Conservation (phyloP, 2,888 invertebrate species). For the Dolichomitus sp. region DNA sequence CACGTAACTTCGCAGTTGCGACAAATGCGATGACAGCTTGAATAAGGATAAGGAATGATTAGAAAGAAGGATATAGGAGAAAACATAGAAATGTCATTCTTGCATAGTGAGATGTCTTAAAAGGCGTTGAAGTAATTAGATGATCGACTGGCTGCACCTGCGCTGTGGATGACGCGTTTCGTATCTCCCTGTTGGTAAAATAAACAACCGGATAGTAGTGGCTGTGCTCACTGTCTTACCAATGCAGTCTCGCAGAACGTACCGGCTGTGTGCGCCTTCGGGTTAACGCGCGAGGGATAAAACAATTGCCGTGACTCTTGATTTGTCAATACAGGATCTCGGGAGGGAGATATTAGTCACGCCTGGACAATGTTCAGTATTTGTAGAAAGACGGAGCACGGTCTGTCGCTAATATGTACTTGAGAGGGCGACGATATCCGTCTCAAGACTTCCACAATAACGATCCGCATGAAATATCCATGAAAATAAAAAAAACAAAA, state of each 20-base stretch:
- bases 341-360: slow-evolving; percentile 78
- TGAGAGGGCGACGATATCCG: slow-evolving; percentile 44
- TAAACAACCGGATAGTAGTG: background rate
- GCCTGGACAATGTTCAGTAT: slow-evolving; percentile 74
- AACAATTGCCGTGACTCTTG: slow-evolving; percentile 67
- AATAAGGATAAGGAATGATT: slow-evolving; percentile 36
- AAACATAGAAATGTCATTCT: slow-evolving; percentile 55
- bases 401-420: slow-evolving; percentile 20
- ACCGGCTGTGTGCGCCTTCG: slow-evolving; percentile 31
- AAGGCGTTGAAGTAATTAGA: slow-evolving; percentile 79
- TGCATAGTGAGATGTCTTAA: slow-evolving; percentile 71
- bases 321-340: slow-evolving; percentile 82
- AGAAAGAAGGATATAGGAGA: slow-evolving; percentile 10
- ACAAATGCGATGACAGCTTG: slow-evolving; percentile 51
- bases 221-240: slow-evolving; percentile 18
- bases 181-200: slow-evolving; percentile 25
- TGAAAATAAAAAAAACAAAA: background rate
- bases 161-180: slow-evolving; percentile 66
- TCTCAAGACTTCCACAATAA: slow-evolving; percentile 12
- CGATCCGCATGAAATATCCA: too few species aligned
- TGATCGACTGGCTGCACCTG: slow-evolving; percentile 80
- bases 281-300: slow-evolving; percentile 4
- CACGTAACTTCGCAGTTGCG: slow-evolving; percentile 57
- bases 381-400: slow-evolving; percentile 51
- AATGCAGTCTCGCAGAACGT: slow-evolving; percentile 5